Conservation (phyloP, 2,797 vertebrate genomes). For the Falco concolor region DNA sequence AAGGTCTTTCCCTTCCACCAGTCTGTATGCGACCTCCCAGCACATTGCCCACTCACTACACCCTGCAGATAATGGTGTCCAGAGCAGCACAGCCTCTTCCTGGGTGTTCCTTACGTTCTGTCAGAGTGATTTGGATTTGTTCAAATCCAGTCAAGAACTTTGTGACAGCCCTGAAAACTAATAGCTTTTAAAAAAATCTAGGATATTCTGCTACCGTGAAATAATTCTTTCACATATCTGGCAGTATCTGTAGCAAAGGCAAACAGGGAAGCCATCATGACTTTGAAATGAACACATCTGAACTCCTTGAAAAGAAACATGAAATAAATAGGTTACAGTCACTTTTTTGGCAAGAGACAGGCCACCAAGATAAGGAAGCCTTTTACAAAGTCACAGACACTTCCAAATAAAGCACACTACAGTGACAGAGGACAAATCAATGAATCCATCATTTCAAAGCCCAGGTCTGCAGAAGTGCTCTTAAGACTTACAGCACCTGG, state of each 20-base stretch:
- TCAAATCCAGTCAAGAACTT: neutral
- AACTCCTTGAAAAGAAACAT: neutral
- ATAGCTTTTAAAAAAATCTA: neutral
- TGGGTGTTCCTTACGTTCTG: neutral
- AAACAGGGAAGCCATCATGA: neutral
- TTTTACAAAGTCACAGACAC: neutral
- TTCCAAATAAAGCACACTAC: neutral
- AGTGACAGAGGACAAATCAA: neutral
- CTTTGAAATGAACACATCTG: neutral
- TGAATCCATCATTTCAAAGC: neutral
- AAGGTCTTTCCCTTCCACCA: neutral
- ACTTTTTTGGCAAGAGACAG: neutral
- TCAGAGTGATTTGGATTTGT: neutral
- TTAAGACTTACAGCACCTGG: neutral
- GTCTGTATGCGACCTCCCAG: neutral
- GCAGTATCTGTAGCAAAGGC: neutral
- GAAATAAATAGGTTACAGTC: neutral
- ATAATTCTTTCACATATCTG: neutral
- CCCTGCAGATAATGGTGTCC: neutral
- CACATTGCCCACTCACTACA: neutral
- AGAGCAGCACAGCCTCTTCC: neutral
- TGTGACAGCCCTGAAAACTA: neutral
- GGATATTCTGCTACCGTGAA: neutral
- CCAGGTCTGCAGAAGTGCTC: neutral
- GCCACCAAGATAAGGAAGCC: neutral